Base-by-base conservation (phyloP, 30 jellyfish, hydroid and myxozoan species). In the Aurelia sp. region DNA sequence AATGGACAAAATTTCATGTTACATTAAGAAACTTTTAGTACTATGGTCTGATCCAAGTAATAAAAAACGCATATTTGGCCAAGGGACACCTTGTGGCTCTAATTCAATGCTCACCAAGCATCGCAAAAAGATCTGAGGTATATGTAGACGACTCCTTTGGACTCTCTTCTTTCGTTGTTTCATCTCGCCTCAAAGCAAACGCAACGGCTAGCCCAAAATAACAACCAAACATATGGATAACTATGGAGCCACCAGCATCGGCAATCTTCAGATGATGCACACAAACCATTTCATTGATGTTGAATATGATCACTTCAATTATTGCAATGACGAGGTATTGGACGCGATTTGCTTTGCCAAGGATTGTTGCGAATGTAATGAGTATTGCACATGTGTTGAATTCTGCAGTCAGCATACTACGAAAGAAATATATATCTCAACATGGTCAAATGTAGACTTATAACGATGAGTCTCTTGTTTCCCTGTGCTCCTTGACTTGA, bases 161-260 rank as follows among this genome's bases (percentile, higher is more conserved):
- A 74, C 57, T 89, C 60, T 76, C 96, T 19, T 83, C 91, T 17
- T 44, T 37, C 58, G 60, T 60, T 20, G 70, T 90, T 15, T 78
- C 84, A 19, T 77, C 62, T 11, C 81, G 53, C 16, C 73, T 31
- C 71, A 90, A 70, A 13, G 90, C 61, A 21, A 68, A 48, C 6
- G 98, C 85, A 53, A 92, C 96, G 1, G 98, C 92, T 27, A 92
- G 69, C 11, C 98, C 98, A 82, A 86, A 92, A 69, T 86, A 92
- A 51, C 93, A 91, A 21, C 96, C 98, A 83, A 92, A 92, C 84
- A 68, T 35, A 64, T 86, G 96, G 33, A 92, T 69, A n/a, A 82
- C 92, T 74, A 92, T 69, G 21, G 97, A 86, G 9, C 98, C 98
- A n/a, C 97, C 97, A 20, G 83, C 96, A 74, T 92, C 98, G 12